Conservation (phyloP, 2,113 vertebrate genomes). For the Oceanodroma tethys region DNA sequence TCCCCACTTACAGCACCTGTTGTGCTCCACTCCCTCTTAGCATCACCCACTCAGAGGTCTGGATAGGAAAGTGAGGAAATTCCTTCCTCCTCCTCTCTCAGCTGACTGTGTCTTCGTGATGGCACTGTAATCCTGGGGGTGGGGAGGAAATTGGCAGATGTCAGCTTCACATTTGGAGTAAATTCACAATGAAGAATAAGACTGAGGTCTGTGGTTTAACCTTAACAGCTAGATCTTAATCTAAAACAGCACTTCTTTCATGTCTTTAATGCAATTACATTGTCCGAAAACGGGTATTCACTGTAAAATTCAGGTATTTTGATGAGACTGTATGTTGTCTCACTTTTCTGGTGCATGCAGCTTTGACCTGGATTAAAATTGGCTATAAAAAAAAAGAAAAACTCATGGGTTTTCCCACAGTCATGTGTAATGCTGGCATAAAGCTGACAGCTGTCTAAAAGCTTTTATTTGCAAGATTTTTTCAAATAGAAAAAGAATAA, state of each 20-base stretch:
- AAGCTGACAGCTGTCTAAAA: neutral
- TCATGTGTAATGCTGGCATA: neutral
- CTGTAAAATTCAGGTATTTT: neutral
- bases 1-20: neutral
- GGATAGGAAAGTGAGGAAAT: slow-evolving; percentile 24
- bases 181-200: neutral
- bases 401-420: neutral
- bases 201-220: neutral
- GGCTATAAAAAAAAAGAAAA: neutral
- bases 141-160: neutral
- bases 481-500: neutral
- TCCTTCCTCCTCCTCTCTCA: slow-evolving; percentile 24
- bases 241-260: neutral
- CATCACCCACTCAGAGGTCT: slow-evolving; percentile 4
- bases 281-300: neutral
- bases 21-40: neutral
- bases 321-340: neutral
- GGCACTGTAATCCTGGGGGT: neutral
- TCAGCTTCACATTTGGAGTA: neutral
- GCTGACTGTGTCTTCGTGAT: neutral
- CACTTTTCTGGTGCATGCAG: neutral
- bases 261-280: neutral
- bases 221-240: neutral
- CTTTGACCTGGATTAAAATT: neutral
- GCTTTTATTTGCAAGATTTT: neutral